Evolutionary conservation across 2,888 invertebrate species (phyloP).

Genomic region (Ormyrus rosae): DNA sequence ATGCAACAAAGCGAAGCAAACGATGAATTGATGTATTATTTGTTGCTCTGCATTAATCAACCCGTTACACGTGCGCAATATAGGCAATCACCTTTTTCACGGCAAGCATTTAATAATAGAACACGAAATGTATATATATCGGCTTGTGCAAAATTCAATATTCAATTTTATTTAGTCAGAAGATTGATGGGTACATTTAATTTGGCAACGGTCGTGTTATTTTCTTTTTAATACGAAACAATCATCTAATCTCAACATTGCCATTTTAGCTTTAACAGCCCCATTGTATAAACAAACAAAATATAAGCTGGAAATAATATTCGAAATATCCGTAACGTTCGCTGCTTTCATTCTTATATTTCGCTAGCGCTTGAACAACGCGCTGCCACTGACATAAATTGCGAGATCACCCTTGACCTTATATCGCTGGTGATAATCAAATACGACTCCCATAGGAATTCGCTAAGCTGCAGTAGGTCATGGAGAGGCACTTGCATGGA

Average conservation of each 20-base stretch:
- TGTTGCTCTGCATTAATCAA: constrained; percentile 25
- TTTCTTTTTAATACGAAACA: no score
- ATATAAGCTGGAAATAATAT: neutral
- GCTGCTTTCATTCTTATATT: constrained; percentile 16
- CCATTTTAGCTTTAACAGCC: no score
- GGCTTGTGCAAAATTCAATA: neutral
- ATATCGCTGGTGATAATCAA: constrained; percentile 43
- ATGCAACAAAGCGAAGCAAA: constrained; percentile 7
- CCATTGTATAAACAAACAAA: no score
- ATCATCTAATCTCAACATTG: no score
- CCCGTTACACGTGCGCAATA: neutral
- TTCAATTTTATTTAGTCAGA: no score
- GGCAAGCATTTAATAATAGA: no score
- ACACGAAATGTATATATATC: neutral
- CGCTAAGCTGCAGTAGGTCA: constrained; percentile 32
- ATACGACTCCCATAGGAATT: constrained; percentile 31
- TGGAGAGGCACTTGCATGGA: constrained; percentile 24
- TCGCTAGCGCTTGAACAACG: constrained; percentile 5
- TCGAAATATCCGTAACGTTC: neutral
- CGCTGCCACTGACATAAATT: constrained; percentile 26
- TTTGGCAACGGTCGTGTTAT: no score
- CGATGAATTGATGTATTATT: constrained; percentile 15
- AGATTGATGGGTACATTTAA: no score
- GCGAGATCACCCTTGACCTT: constrained; percentile 49
- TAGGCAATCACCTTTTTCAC: neutral